These are phyloP conservation scores for Bombus confusus DNA, from an alignment of 1,140 invertebrate genomes.

Conservation along the genomic window DNA sequence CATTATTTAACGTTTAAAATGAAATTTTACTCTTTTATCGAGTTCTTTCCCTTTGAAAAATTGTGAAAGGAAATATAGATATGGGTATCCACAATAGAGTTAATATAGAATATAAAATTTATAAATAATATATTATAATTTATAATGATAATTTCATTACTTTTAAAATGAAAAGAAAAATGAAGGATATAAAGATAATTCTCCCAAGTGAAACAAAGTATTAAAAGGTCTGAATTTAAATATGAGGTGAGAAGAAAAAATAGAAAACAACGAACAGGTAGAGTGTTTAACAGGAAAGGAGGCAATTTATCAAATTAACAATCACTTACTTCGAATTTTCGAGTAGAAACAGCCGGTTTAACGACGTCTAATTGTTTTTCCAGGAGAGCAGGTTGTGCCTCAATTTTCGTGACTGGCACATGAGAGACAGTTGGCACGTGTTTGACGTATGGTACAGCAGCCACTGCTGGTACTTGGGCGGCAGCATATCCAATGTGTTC, in stretches of 20 bases:
- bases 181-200: too few relatives aligned
- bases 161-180: background rate
- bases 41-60: too few relatives aligned
- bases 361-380: constrained; percentile 83
- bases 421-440: constrained; percentile 82
- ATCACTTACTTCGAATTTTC: constrained; percentile 78
- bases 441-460: constrained; percentile 81
- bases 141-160: too few relatives aligned
- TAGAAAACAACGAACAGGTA: too few relatives aligned
- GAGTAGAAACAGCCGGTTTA: constrained; percentile 82
- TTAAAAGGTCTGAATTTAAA: background rate
- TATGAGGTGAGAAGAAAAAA: background rate
- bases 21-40: background rate
- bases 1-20: background rate
- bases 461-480: constrained; percentile 74
- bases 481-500: constrained; percentile 76
- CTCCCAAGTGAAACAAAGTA: background rate
- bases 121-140: too few relatives aligned
- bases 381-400: constrained; percentile 82
- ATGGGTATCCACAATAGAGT: too few relatives aligned
- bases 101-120: too few relatives aligned
- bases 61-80: too few relatives aligned
- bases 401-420: constrained; percentile 82
- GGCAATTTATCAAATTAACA: background rate
- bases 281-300: too few relatives aligned